phyloP scores from a whole-genome alignment of 2,113 vertebrate genomes.

The Neogale vison region DNA sequence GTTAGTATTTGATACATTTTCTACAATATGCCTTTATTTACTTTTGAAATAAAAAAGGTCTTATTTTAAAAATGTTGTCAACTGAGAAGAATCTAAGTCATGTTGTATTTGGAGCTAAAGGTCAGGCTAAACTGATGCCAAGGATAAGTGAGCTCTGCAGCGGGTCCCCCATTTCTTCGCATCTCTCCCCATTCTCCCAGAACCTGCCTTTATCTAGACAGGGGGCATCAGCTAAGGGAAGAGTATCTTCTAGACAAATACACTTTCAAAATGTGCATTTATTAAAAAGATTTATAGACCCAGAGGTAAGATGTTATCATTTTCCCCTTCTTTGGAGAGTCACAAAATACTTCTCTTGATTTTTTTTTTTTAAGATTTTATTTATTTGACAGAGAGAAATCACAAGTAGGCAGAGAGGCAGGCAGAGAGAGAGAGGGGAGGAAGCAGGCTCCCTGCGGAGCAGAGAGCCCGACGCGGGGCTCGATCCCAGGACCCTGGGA shows the following conservation, averaged over 20 bases:
- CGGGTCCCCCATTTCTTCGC: neutral
- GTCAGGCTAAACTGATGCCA: neutral
- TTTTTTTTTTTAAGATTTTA: no score
- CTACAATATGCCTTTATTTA: neutral
- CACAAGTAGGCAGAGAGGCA: no score
- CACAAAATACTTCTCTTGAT: neutral
- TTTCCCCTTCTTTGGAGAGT: neutral
- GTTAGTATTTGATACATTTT: neutral
- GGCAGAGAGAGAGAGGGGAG: no score
- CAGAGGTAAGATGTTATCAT: neutral
- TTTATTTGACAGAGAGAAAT: no score
- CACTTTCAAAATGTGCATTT: neutral
- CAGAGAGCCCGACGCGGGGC: no score
- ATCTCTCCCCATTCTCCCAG: neutral
- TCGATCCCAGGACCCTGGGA: no score
- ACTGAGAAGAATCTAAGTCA: neutral
- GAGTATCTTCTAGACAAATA: neutral
- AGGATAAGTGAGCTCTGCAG: neutral
- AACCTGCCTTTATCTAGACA: neutral
- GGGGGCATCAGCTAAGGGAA: neutral
- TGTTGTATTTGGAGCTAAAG: neutral
- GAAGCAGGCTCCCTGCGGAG: no score
- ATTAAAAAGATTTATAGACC: neutral
- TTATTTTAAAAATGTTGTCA: neutral
- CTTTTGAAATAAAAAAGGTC: neutral